Evolutionary conservation across 2,113 vertebrate genomes (phyloP).

Genomic region (Prochilodus magdalenae): DNA sequence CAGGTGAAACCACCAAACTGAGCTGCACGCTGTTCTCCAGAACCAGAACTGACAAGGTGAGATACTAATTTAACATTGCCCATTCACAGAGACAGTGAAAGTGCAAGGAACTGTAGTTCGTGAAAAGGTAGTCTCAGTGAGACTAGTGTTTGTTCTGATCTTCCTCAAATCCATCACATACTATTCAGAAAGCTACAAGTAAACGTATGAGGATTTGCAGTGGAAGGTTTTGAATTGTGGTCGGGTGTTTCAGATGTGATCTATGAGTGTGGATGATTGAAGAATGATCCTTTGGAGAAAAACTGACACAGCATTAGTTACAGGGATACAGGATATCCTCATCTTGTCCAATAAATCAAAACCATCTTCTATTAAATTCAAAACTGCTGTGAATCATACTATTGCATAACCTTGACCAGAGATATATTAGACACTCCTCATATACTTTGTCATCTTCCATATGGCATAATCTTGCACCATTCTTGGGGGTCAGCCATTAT

Average conservation of each 20-base stretch:
- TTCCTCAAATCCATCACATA: neutral
- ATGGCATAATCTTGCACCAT: neutral
- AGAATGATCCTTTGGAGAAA: neutral
- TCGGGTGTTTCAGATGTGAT: neutral
- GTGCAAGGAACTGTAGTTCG: too few species aligned
- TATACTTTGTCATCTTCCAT: constrained; percentile 1
- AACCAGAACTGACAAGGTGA: too few species aligned
- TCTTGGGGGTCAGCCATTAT: neutral
- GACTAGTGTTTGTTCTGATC: neutral
- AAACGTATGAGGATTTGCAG: neutral
- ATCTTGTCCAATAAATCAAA: neutral
- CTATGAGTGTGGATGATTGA: neutral
- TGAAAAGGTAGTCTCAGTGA: neutral
- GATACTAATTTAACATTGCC: too few species aligned
- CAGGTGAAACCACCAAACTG: too few species aligned
- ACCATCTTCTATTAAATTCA: constrained; percentile 7
- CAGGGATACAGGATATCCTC: neutral
- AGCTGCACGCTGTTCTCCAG: too few species aligned
- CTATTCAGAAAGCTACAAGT: neutral
- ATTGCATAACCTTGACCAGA: neutral
- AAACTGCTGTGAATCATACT: neutral
- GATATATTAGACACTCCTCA: neutral
- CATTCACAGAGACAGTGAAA: too few species aligned
- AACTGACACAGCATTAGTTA: neutral
- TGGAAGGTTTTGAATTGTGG: neutral